These are phyloP conservation scores for Steinernema feltiae DNA, from an alignment of 1,140 invertebrate species.

Conservation along the genomic window DNA sequence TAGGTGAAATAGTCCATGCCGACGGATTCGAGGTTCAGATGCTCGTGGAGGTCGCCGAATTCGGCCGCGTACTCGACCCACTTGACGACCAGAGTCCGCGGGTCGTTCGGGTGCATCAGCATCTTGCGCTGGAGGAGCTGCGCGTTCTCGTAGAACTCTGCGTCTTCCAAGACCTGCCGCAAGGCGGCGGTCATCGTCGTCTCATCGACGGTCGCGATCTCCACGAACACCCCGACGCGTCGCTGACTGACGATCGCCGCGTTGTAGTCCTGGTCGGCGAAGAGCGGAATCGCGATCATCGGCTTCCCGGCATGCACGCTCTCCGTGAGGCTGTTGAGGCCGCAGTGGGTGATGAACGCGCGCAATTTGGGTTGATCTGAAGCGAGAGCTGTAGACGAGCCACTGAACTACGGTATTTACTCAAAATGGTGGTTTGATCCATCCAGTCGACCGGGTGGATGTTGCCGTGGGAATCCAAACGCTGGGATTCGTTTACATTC, in stretches of 20 bases:
- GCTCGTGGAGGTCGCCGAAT: not conserved
- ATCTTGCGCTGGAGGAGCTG: not conserved
- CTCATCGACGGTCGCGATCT: not conserved
- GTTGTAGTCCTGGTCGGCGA: slow-evolving; percentile 47
- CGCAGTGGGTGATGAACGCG: slow-evolving; percentile 50
- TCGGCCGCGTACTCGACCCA: slow-evolving; percentile 6
- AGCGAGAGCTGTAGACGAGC: slow-evolving; percentile 11
- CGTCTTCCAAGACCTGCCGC: not conserved
- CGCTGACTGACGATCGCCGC: slow-evolving; percentile 6
- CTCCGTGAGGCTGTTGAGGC: slow-evolving; percentile 46
- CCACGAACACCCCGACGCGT: not conserved
- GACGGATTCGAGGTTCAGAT: not conserved
- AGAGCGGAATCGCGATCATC: slow-evolving; percentile 48
- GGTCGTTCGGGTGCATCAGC: not conserved
- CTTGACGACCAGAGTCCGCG: not conserved
- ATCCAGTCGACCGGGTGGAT: slow-evolving; percentile 28
- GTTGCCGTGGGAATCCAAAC: slow-evolving; percentile 15
- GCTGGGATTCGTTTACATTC: not conserved
- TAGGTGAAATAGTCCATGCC: not conserved
- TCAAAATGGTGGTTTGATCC: slow-evolving; percentile 25
- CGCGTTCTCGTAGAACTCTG: not conserved
- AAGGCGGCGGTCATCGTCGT: not conserved
- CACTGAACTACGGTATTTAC: slow-evolving; percentile 13
- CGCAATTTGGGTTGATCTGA: slow-evolving; percentile 32
- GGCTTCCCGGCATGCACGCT: slow-evolving; percentile 42